Evolutionary conservation across 2,888 invertebrate species (phyloP), one percentile per base, ranked within the genome.

Genomic region (Sinopyrophorus schimmeli): DNA sequence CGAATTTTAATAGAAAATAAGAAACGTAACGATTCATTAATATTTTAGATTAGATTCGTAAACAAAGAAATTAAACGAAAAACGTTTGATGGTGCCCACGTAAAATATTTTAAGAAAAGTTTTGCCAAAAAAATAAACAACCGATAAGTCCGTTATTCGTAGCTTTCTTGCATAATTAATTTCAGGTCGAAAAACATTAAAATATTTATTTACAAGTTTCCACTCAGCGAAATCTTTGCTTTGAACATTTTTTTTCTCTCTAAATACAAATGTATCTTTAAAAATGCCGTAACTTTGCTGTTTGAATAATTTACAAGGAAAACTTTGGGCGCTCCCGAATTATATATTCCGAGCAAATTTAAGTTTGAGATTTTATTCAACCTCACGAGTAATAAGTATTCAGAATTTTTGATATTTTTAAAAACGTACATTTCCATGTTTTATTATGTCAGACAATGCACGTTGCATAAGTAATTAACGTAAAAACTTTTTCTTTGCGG

Each of bases 301-400:
- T 44, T 44, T 44, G 43, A 44, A 44, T 44, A 44, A 44, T 44
- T 35, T 44, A 44, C 28, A 35, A 35, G 27, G 16, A 26, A 44
- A 44, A 35, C 35, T 44, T 44, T 44, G 12, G 17, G 17, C 42
- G 23, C 18, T 23, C 17, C 16, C 21, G 31, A 28, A 42, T 42
- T 42, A 42, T 42, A 42, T 26, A 34, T 42, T 42, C 32, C n/a
- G 42, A 34, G 24, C 31, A 32, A 42, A 42, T 42, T 42, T 26
- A 42, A 42, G 42, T 26, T 42, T 42, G 24, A 15, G 12, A 34
- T 42, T 42, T 42, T 24, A 42, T 32, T 20, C 40, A 28, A 40
- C n/a, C 17, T 39, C 23, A 14, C 2, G 3, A 17, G 7, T 20
- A 20, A 12, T 40, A 30, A 40, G 21, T 40, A 40, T 40, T 40